phyloP scores from a whole-genome alignment of 2,888 invertebrate species.

The Oligia latruncula region DNA sequence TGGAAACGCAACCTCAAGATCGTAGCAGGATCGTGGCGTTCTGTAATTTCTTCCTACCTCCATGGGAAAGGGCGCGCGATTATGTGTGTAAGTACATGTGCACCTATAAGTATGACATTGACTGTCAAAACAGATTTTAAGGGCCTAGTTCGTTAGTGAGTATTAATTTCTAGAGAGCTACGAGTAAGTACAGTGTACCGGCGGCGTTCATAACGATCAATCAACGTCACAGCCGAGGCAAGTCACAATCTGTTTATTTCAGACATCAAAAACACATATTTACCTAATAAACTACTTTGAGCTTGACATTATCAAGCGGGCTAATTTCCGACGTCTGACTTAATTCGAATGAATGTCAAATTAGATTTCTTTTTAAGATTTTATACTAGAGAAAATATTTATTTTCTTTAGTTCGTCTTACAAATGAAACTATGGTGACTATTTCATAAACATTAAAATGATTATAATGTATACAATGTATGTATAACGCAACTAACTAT shows the following conservation, averaged over 20 bases:
- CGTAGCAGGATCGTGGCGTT: no score
- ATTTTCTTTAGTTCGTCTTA: no score
- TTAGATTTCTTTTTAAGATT: neutral
- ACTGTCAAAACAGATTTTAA: neutral
- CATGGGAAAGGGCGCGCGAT: neutral
- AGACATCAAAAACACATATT: conserved; percentile 28
- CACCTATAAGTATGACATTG: neutral
- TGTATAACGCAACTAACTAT: no score
- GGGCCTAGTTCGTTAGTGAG: neutral
- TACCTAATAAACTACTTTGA: conserved; percentile 28
- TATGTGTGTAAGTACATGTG: neutral
- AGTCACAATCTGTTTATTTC: conserved; percentile 45
- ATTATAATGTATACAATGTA: no score
- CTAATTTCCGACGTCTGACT: neutral
- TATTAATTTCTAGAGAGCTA: conserved; percentile 28
- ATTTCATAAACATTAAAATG: no score
- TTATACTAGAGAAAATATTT: no score
- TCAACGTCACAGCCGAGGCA: conserved; percentile 45
- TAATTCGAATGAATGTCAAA: conserved; percentile 1
- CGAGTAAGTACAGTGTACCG: neutral
- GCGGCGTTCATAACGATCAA: conserved; percentile 43
- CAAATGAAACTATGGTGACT: no score
- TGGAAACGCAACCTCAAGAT: no score
- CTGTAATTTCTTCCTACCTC: no score
- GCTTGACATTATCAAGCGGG: conserved; percentile 18